Conservation (phyloP, 2,113 vertebrate genomes). For the Arizona elegans region DNA sequence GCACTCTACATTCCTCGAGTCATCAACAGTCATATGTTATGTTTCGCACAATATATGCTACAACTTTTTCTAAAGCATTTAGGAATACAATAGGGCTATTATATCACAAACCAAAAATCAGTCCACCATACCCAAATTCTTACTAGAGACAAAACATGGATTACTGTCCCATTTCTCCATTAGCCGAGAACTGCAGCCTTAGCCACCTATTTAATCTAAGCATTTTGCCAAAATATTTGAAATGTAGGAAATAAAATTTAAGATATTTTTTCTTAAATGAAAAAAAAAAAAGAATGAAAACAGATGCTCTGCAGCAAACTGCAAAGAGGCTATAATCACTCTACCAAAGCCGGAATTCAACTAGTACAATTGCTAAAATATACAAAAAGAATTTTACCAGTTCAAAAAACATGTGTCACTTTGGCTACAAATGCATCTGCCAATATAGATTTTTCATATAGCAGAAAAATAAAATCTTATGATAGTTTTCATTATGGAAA, state of each 20-base stretch:
- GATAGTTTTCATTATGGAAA: not conserved
- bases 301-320: conserved; percentile 18
- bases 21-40: not conserved
- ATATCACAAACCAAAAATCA: not conserved
- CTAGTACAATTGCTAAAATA: conserved; percentile 16
- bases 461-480: not conserved
- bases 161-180: not conserved
- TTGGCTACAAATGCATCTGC: not conserved
- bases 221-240: accelerated
- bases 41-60: not conserved
- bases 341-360: not conserved
- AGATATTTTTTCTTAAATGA: not conserved
- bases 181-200: not conserved
- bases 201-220: not conserved
- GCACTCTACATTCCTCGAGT: not conserved
- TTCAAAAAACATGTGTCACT: not conserved
- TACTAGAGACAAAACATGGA: not conserved
- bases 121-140: not conserved
- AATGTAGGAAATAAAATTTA: not conserved
- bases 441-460: not conserved
- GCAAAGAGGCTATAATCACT: accelerated
- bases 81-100: not conserved
- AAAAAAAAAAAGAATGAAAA: conserved; percentile 9
- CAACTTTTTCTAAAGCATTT: not conserved
- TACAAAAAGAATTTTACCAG: not conserved